A percentile compares a stretch with the other conserved stretches of the same genome.
Conservation (phyloP, 2,888 invertebrate species). For the Scaptodrosophila latifasciaeformis region DNA sequence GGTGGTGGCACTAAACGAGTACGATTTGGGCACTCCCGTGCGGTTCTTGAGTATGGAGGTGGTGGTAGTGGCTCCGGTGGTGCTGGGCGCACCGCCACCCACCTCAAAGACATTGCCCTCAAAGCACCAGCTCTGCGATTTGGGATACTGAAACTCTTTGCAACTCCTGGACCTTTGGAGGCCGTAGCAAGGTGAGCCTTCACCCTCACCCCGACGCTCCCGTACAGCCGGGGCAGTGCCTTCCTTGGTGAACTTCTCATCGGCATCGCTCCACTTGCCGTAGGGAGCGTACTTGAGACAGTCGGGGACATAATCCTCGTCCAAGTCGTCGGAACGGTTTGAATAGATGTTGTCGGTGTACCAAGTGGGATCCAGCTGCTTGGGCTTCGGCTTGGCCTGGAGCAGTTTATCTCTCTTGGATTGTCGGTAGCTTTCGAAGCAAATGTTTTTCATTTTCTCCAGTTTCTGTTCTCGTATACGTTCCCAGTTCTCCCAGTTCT, state of each 20-base stretch:
- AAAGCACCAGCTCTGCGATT: conserved; percentile 75
- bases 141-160: conserved; percentile 74
- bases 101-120: conserved; percentile 66
- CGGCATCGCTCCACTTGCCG: conserved; percentile 69
- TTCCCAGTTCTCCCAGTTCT: conserved; percentile 76
- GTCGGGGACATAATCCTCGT: conserved; percentile 73
- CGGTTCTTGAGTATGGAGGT: conserved; percentile 70
- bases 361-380: conserved; percentile 74
- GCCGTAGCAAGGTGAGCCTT: conserved; percentile 66
- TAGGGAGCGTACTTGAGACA: conserved; percentile 71
- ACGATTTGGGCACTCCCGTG: conserved; percentile 73
- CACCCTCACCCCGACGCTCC: conserved; percentile 67
- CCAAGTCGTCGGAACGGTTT: conserved; percentile 74
- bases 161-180: conserved; percentile 73
- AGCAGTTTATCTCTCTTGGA: conserved; percentile 72
- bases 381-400: conserved; percentile 71
- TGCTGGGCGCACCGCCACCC: conserved; percentile 35
- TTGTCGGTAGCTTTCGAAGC: conserved; percentile 74
- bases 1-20: conserved; percentile 73
- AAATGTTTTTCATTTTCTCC: conserved; percentile 75
- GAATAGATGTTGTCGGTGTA: conserved; percentile 75
- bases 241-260: conserved; percentile 63
- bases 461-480: conserved; percentile 74
- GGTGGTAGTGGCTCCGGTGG: conserved; percentile 38
- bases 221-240: conserved; percentile 24